Evolutionary conservation across 2,113 vertebrate species (phyloP).

Genomic region (Anhinga anhinga): DNA sequence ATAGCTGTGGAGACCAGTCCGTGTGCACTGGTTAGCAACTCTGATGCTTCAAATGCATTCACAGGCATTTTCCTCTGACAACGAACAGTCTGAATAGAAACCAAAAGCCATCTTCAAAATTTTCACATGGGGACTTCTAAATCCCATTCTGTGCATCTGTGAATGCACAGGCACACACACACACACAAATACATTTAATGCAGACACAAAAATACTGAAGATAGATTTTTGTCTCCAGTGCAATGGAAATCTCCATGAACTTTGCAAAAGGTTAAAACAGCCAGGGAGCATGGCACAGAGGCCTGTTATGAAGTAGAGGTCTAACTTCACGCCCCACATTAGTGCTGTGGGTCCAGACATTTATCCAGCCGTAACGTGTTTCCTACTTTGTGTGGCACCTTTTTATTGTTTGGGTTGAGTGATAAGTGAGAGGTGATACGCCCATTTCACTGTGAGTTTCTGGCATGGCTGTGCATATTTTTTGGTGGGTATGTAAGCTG

Average conservation of each 20-base stretch:
- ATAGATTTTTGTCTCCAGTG: neutral
- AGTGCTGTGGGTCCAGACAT: neutral
- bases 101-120: neutral
- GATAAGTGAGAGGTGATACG: neutral
- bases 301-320: neutral
- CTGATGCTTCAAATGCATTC: neutral
- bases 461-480: neutral
- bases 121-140: neutral
- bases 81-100: neutral
- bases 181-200: neutral
- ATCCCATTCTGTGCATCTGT: neutral
- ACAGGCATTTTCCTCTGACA: neutral
- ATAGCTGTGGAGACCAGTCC: neutral
- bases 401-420: neutral
- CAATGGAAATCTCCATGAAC: neutral
- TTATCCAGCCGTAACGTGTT: neutral
- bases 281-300: rapidly evolving
- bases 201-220: neutral
- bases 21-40: neutral
- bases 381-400: neutral
- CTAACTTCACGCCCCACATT: neutral
- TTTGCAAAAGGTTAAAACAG: neutral
- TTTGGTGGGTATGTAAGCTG: neutral
- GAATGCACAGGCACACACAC: neutral
- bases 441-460: neutral